A percentile compares a stretch with the other conserved stretches of the same genome.
Evolutionary conservation across 1,140 invertebrate genomes (phyloP).

Genomic region (Artemia franciscana): DNA sequence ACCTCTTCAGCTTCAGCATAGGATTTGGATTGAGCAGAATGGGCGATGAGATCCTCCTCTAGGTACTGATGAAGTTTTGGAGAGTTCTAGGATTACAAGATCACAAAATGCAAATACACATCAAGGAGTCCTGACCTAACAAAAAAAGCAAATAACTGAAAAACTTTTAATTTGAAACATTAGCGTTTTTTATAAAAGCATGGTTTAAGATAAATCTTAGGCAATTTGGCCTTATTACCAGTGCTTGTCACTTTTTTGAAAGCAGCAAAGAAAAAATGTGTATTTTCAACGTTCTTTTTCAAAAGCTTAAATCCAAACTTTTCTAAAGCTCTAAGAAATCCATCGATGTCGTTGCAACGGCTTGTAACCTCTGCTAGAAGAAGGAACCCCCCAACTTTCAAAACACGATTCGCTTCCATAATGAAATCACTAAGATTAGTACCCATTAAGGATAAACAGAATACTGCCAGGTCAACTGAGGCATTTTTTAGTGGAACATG

Average conservation of each 20-base stretch:
- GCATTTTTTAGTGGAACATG: slow-evolving; percentile 45
- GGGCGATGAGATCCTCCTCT: too few relatives aligned
- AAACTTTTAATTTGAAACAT: too few relatives aligned
- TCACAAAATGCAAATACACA: too few relatives aligned
- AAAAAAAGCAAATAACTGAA: too few relatives aligned
- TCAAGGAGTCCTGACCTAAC: too few relatives aligned
- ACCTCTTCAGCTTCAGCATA: too few relatives aligned
- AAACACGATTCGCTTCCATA: slow-evolving; percentile 68
- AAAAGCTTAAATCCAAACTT: slow-evolving; percentile 45
- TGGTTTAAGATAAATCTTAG: slow-evolving; percentile 40
- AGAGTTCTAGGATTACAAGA: too few relatives aligned
- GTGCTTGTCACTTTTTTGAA: slow-evolving; percentile 45
- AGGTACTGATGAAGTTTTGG: too few relatives aligned
- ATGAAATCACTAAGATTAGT: slow-evolving; percentile 71
- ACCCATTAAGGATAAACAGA: slow-evolving; percentile 90
- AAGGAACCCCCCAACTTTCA: slow-evolving; percentile 57
- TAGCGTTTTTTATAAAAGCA: slow-evolving; percentile 82
- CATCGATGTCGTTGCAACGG: slow-evolving; percentile 41
- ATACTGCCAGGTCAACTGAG: slow-evolving; percentile 62
- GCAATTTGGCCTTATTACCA: slow-evolving; percentile 27
- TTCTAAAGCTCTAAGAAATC: slow-evolving; percentile 38
- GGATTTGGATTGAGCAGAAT: too few relatives aligned
- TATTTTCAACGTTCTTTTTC: slow-evolving; percentile 37
- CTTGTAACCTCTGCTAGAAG: slow-evolving; percentile 74
- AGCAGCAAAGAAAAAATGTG: slow-evolving; percentile 57